Base-by-base conservation (phyloP, 2,113 vertebrate genomes). In the Chaetura pelagica region DNA sequence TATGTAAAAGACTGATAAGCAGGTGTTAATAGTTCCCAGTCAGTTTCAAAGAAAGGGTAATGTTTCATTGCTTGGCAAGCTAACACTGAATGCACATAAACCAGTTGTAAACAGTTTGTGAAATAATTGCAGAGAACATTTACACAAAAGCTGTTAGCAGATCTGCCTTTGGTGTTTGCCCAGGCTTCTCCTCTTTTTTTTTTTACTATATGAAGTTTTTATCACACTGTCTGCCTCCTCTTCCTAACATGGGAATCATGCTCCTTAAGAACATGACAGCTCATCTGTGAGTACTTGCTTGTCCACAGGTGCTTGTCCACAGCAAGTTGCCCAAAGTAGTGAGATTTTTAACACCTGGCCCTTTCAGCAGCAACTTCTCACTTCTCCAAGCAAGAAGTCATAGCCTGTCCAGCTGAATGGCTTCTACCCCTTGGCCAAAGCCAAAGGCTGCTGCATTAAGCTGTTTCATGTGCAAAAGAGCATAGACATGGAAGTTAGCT, bases 11-110 rank as follows among this genome's bases (percentile, higher is more conserved):
- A 55, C 69, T 82, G 89, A 94, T 93, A 93, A 94, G 81, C 62
- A 87, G 44, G 13, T 91, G 78, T 49, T 95, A 90, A 67, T 84
- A 84, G 42, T 35, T 91, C 40, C 66, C 44, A 84, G 30, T 40
- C 69, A 64, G 49, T 89, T 87, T 93, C 89, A 96, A 90, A 87
- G 73, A 40, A 94, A 78, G 34, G 3, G 23, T 73, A 73, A 40
- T 16, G 24, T 84, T 81, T 95, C 80, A 84, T 19, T 57, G 58
- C 66, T 89, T 89, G 74, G 57, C 58, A 82, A 89, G 81, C 44
- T 49, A 49, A 49, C 40, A 10, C 71, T 87, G 87, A 91, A 72
- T 54, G 66, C 19, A n/a, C 57, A 49, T 84, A 89, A 89, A 89
- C 17, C 54, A 42, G 34, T 54, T 81, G 77, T 64, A 92, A 94